These are phyloP conservation scores for Donacobius atricapilla DNA, from an alignment of 2,113 vertebrate genomes.

Conservation along the genomic window DNA sequence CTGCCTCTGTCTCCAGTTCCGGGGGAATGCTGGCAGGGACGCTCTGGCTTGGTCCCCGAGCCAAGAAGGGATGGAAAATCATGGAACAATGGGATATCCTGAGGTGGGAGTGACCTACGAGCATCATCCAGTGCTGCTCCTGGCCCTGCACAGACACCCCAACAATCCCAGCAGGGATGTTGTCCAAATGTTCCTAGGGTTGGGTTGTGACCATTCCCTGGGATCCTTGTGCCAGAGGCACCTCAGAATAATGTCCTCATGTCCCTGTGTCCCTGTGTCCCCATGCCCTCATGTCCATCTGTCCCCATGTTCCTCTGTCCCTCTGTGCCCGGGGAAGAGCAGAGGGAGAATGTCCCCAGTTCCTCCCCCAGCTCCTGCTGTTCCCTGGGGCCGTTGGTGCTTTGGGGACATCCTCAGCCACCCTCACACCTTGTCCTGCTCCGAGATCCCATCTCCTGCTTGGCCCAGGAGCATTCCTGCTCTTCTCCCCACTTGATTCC, in stretches of 20 bases:
- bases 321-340: neutral
- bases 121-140: neutral
- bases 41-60: fast-evolving
- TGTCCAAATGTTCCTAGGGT: fast-evolving
- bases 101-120: neutral
- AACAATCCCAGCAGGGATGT: neutral
- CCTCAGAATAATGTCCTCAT: neutral
- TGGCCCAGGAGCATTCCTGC: neutral
- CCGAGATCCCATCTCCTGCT: neutral
- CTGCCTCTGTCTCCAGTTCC: neutral
- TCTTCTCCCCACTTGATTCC: neutral
- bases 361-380: neutral
- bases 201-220: neutral
- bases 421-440: neutral
- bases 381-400: neutral
- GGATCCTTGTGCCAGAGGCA: neutral
- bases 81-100: neutral
- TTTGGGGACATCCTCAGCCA: fast-evolving
- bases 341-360: neutral
- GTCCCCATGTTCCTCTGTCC: fast-evolving
- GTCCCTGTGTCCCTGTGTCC: neutral
- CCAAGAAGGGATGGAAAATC: neutral
- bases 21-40: fast-evolving
- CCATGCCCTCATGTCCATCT: fast-evolving
- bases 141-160: neutral